A percentile compares a stretch with the other conserved stretches of the same genome.
phyloP scores from a whole-genome alignment of 1,140 invertebrate genomes.

The Drosophila dunni region DNA sequence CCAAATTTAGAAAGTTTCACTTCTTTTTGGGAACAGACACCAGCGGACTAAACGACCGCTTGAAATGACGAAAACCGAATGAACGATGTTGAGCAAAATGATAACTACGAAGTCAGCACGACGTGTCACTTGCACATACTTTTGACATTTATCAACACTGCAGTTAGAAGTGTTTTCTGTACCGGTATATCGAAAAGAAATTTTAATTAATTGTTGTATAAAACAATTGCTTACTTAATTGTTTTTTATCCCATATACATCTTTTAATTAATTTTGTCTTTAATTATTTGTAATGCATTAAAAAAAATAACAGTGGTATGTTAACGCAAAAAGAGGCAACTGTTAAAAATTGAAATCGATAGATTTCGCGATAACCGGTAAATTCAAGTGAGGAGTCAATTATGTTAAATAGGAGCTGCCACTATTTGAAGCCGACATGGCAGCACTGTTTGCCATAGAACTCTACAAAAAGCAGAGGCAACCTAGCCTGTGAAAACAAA shows the following conservation, averaged over 20 bases:
- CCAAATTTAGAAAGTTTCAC: conserved; percentile 71
- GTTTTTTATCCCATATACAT: background rate
- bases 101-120: conserved; percentile 39
- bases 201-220: background rate
- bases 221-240: background rate
- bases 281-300: background rate
- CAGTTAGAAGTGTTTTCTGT: background rate
- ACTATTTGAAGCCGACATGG: conserved; percentile 36
- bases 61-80: conserved; percentile 62
- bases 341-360: background rate
- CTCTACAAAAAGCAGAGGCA: conserved; percentile 60
- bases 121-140: conserved; percentile 45
- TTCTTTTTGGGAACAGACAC: conserved; percentile 11
- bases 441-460: conserved; percentile 32
- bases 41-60: conserved; percentile 43
- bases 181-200: conserved; percentile 16
- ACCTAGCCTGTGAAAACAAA: conserved; percentile 59
- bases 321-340: background rate
- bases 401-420: background rate
- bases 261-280: background rate
- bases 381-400: background rate
- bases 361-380: background rate
- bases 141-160: conserved; percentile 24
- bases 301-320: too few species aligned
- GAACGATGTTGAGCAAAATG: conserved; percentile 29